These are phyloP conservation scores for Anorthoa munda DNA, from an alignment of 2,888 invertebrate species.

Conservation along the genomic window DNA sequence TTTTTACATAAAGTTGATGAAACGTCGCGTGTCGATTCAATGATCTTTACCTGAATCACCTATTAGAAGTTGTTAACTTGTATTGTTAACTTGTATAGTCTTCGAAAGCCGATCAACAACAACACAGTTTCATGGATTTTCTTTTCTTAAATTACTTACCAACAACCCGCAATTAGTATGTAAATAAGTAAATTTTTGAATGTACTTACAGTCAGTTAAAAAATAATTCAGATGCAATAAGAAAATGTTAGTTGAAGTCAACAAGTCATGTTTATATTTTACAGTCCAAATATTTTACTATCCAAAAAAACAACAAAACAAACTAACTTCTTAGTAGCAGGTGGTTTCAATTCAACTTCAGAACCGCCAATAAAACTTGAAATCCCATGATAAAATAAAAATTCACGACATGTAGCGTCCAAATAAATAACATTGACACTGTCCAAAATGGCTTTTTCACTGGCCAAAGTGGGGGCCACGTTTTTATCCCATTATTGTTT, in stretches of 20 bases:
- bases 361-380: slow-evolving; percentile 86
- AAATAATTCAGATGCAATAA: too few relatives aligned
- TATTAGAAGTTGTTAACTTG: too few relatives aligned
- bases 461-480: slow-evolving; percentile 81
- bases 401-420: slow-evolving; percentile 86
- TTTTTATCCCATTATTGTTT: slow-evolving; percentile 90
- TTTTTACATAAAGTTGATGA: not conserved
- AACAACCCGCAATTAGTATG: too few relatives aligned
- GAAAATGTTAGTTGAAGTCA: not conserved
- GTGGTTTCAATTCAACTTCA: slow-evolving; percentile 75
- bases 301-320: slow-evolving; percentile 31
- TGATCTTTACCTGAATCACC: too few relatives aligned
- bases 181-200: too few relatives aligned
- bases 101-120: too few relatives aligned
- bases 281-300: not conserved
- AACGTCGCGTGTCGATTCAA: too few relatives aligned
- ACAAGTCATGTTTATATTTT: not conserved
- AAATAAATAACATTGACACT: slow-evolving; percentile 91
- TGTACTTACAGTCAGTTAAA: too few relatives aligned
- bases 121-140: too few relatives aligned
- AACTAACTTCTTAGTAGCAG: slow-evolving; percentile 54
- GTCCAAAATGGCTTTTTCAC: slow-evolving; percentile 86
- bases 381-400: slow-evolving; percentile 89
- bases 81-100: too few relatives aligned
- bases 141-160: too few relatives aligned